These are phyloP conservation scores for Hirtodrosophila alboralis DNA, from an alignment of 2,888 invertebrate species.

Conservation along the genomic window DNA sequence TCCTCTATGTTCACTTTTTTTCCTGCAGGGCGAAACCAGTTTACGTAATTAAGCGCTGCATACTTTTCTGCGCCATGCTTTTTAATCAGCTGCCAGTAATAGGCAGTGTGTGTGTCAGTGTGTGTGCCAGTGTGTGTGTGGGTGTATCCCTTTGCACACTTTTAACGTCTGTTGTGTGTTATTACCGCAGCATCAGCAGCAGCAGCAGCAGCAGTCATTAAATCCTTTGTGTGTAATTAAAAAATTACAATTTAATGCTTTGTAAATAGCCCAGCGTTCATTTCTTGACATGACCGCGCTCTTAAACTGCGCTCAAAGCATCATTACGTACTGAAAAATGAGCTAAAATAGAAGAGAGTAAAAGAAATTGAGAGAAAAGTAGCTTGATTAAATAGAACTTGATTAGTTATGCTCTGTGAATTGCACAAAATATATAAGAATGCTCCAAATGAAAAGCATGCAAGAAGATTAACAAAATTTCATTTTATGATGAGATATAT, in stretches of 20 bases:
- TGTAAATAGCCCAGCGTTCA: constrained; percentile 52
- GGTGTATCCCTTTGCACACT: constrained; percentile 15
- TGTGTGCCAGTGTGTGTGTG: constrained; percentile 2
- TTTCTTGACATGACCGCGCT: constrained; percentile 62
- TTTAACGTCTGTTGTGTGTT: constrained; percentile 63
- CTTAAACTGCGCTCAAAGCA: constrained; percentile 11
- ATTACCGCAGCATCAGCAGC: too few relatives aligned
- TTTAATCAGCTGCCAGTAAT: constrained; percentile 56
- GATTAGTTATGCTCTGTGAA: constrained; percentile 2
- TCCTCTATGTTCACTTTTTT: constrained; percentile 26
- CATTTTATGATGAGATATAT: too few relatives aligned
- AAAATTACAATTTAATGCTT: constrained; percentile 78
- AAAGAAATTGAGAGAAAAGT: not conserved
- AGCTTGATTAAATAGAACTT: constrained; percentile 4
- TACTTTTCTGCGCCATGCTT: constrained; percentile 57
- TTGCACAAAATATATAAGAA: too few relatives aligned
- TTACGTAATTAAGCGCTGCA: constrained; percentile 75
- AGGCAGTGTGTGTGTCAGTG: constrained; percentile 3
- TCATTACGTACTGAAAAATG: constrained; percentile 18
- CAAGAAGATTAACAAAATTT: not conserved
- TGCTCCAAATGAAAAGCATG: too few relatives aligned
- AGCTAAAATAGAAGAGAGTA: not conserved
- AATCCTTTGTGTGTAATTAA: constrained; percentile 76
- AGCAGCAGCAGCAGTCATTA: constrained; percentile 74
- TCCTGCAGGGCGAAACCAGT: constrained; percentile 44